Evolutionary conservation across 2,888 invertebrate species (phyloP), one percentile per base, ranked within the genome.

Genomic region (Julus scanicus): DNA sequence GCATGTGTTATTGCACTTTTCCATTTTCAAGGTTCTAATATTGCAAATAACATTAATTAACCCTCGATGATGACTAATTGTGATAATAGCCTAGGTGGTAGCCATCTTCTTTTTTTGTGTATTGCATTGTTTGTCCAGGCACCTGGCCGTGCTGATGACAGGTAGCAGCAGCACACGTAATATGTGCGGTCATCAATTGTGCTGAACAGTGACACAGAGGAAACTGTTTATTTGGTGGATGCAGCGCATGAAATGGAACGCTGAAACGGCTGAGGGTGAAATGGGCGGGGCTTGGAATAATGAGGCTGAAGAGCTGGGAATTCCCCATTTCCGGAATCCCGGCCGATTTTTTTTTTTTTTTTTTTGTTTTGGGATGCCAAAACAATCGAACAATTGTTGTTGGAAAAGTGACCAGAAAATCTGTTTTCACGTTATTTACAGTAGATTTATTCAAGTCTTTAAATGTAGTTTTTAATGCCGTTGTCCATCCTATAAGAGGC

Each of bases 141-240:
- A 63, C 63, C 63, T 63, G 63, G 63, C 17, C 71, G 49, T n/a
- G n/a, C 63, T 4, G 71, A 71, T 71, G 71, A 71, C 71, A 71
- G 71, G 71, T 71, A 71, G 71, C 71, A 6, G n/a, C 71, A 6
- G n/a, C 17, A 71, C 29, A 15, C 63, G 63, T 63, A 63, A 63
- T 63, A 71, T 29, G 29, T 71, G 71, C 71, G 71, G 71, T 71
- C 71, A 71, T 71, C 71, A 71, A n/a, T 71, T 71, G 71, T 71
- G 71, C 71, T 71, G 11, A 11, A 29, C 71, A 71, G 29, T 71
- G 71, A 71, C 71, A 71, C 71, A 71, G 20, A 71, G 71, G 71
- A 71, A 71, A 11, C 15, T 63, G 63, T 20, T 63, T 63, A 63
- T 57, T 57, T 17, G 11, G 57, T 63, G 63, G n/a, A 20, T 20